A percentile compares a stretch with the other conserved stretches of the same genome.
These are phyloP conservation scores for Huso huso DNA, from an alignment of 2,797 vertebrate genomes.

Conservation along the genomic window DNA sequence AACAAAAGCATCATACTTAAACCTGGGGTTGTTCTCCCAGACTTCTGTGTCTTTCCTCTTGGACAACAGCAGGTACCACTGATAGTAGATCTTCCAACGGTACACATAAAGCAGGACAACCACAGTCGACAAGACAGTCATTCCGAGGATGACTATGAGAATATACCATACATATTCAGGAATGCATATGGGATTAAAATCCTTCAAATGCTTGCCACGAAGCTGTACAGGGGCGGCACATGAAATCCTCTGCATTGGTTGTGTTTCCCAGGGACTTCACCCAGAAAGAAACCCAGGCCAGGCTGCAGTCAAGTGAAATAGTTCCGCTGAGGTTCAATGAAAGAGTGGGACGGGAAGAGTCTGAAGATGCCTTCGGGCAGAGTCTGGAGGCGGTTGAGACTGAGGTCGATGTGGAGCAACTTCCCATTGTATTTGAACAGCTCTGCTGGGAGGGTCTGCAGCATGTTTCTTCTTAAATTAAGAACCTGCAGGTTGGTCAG, in stretches of 20 bases:
- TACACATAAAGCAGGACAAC: too few relatives aligned
- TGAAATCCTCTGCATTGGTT: neutral
- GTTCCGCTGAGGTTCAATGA: constrained; percentile 6
- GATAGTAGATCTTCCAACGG: too few relatives aligned
- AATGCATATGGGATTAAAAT: constrained; percentile 10
- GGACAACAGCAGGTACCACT: too few relatives aligned
- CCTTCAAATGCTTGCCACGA: neutral
- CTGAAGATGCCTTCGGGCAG: constrained; percentile 9
- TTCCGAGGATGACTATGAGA: too few relatives aligned
- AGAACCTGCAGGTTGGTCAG: too few relatives aligned
- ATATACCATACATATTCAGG: constrained; percentile 9
- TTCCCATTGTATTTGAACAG: constrained; percentile 17
- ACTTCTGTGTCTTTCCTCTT: too few relatives aligned
- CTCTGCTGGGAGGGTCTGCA: constrained; percentile 10
- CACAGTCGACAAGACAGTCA: too few relatives aligned
- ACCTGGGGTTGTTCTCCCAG: too few relatives aligned
- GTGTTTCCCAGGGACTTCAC: constrained; percentile 1
- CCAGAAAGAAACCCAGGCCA: constrained; percentile 9
- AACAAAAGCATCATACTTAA: too few relatives aligned
- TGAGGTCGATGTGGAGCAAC: constrained; percentile 11
- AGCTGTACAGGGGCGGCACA: neutral
- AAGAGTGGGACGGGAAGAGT: constrained; percentile 4
- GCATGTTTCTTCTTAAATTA: constrained; percentile 7
- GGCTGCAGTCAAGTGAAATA: constrained; percentile 14
- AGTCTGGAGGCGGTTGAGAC: constrained; percentile 7